These are phyloP conservation scores for Erythrocebus patas DNA, from an alignment of 2,113 vertebrate species.

Conservation along the genomic window DNA sequence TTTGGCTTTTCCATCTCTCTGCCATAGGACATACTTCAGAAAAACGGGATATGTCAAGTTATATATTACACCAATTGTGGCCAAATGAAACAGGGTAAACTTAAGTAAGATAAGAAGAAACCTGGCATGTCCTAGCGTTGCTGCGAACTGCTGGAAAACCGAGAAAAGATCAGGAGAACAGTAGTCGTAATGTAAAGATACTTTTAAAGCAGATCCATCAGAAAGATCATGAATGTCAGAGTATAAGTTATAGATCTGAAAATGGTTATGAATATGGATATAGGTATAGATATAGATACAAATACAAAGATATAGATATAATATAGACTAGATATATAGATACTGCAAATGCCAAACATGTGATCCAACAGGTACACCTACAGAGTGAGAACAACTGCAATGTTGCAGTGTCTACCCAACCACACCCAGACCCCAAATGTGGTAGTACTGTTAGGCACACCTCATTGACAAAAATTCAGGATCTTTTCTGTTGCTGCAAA, in stretches of 20 bases:
- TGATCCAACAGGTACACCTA: not conserved
- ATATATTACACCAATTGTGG: not conserved
- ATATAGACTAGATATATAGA: not conserved
- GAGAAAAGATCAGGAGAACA: too few species aligned
- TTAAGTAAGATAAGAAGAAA: not conserved
- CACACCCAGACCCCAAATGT: not conserved
- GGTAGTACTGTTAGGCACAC: not conserved
- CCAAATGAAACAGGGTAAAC: not conserved
- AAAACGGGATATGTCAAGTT: not conserved
- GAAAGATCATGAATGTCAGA: not conserved
- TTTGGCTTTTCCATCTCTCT: not conserved
- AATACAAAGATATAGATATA: not conserved
- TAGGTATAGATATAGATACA: not conserved
- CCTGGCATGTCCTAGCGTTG: not conserved
- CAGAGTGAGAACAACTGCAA: accelerated
- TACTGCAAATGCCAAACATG: not conserved
- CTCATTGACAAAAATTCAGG: not conserved
- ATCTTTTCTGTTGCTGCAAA: not conserved
- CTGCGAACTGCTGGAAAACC: not conserved
- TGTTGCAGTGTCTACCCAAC: not conserved
- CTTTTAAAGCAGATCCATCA: not conserved
- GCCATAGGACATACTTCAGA: not conserved
- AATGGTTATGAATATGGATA: too few species aligned
- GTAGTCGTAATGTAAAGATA: not conserved
- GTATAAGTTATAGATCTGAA: not conserved